Base-by-base conservation (phyloP, 2,888 invertebrate species). In the Stramonita haemastoma region DNA sequence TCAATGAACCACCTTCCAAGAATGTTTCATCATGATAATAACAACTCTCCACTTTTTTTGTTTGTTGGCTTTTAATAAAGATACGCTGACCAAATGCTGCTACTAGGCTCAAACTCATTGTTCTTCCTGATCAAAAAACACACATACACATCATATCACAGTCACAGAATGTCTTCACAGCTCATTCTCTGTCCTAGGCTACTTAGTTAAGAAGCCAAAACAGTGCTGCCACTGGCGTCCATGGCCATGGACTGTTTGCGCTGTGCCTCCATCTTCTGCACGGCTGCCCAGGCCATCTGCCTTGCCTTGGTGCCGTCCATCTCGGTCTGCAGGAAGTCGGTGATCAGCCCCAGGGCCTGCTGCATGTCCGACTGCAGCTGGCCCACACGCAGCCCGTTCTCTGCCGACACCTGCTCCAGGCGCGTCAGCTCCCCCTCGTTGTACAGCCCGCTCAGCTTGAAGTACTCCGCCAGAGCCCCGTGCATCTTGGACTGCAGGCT, bases 401-500 rank as follows among this genome's bases (percentile, higher is more conserved):
- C 81, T 22, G 90, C 88, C 0, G 95, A 94, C 87, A 93, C 93
- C 13, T 90, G 91, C 84, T 94, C 93, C 93, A 95, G 93, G 34
- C 94, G 92, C 2, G 91, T 91, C 60, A 95, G 92, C 89, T 95
- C 95, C 0, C 93, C 91, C 77, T 93, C 90, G 90, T 95, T 95
- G 91, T 94, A 95, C 87, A 94, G 91, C 0, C 95, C 95, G 17
- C 95, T 93, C 60, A 94, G 94, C 90, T 95, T 95, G 92, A 94
- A 95, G 90, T 95, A 95, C 86, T 94, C 95, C 87, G 92, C 89
- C 92, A 95, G 93, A 11, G 95, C 94, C 13, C 92, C 91, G 84
- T 95, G 95, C 93, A 95, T 94, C 79, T 94, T 92, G 88, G 92
- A 93, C 91, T 95, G 95, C 66, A 95, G 91, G 19, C 94, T 92